Evolutionary conservation across 2,888 invertebrate genomes (phyloP).

Genomic region (Drosophila cracens): DNA sequence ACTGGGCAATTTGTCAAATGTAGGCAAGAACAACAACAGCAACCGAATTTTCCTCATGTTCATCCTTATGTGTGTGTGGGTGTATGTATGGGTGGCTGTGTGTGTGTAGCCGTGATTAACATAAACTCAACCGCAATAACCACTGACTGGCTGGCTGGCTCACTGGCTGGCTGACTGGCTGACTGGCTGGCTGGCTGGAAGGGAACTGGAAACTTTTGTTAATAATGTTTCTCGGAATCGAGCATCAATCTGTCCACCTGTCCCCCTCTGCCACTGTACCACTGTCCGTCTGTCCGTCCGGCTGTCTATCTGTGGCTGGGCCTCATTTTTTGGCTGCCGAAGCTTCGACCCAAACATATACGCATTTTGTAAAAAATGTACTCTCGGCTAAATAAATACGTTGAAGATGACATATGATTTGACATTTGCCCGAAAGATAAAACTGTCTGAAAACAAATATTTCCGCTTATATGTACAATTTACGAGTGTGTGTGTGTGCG

Average conservation of each 20-base stretch:
- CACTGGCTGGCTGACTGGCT: not conserved
- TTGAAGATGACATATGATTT: slow-evolving; percentile 80
- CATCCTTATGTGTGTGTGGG: not conserved
- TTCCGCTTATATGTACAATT: slow-evolving; percentile 59
- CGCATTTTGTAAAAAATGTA: slow-evolving; percentile 53
- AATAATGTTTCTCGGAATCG: slow-evolving; percentile 63
- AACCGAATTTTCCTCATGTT: not conserved
- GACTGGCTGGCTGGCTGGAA: slow-evolving; percentile 1
- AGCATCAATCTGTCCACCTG: slow-evolving; percentile 61
- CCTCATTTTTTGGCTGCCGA: not conserved
- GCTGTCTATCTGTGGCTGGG: not conserved
- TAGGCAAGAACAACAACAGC: slow-evolving; percentile 1
- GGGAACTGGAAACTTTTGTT: slow-evolving; percentile 67
- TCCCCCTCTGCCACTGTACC: slow-evolving; percentile 33
- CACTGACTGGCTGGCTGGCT: slow-evolving; percentile 40
- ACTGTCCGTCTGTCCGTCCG: not conserved
- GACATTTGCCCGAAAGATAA: slow-evolving; percentile 71
- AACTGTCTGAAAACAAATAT: slow-evolving; percentile 77
- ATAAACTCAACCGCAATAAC: slow-evolving; percentile 73
- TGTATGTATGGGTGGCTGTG: not conserved
- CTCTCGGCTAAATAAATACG: slow-evolving; percentile 70
- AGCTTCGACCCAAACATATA: slow-evolving; percentile 1
- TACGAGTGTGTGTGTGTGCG: not conserved
- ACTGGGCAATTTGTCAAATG: slow-evolving; percentile 76
- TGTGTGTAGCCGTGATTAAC: slow-evolving; percentile 69